These are phyloP conservation scores for Abscondita cerata DNA, from an alignment of 2,888 invertebrate species.

Conservation along the genomic window DNA sequence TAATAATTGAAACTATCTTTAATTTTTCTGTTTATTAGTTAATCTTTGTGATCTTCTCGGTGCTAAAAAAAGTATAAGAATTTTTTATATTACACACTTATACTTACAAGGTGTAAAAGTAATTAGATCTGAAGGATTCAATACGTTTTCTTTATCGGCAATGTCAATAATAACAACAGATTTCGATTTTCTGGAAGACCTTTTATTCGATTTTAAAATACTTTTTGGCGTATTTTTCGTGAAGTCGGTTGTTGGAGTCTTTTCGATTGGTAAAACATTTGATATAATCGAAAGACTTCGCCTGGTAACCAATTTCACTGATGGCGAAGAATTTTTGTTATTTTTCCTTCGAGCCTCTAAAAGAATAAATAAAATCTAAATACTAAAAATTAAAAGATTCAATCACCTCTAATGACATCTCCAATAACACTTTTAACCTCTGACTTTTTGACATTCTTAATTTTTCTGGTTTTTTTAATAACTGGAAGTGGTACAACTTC, in stretches of 20 bases:
- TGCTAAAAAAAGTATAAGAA: too few species aligned
- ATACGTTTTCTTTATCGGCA: neutral
- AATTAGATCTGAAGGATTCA: too few species aligned
- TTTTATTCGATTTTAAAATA: neutral
- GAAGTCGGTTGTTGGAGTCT: neutral
- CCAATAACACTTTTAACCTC: neutral
- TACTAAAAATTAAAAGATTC: neutral
- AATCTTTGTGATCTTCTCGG: too few species aligned
- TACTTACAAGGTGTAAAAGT: too few species aligned
- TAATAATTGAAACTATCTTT: too few species aligned
- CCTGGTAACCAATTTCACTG: neutral
- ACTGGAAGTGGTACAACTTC: constrained; percentile 55
- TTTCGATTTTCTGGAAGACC: neutral
- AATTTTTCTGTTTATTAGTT: too few species aligned
- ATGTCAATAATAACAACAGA: neutral
- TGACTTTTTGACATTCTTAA: neutral
- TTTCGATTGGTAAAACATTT: neutral
- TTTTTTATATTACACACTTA: too few species aligned
- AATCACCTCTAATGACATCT: constrained; percentile 1
- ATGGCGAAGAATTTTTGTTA: neutral
- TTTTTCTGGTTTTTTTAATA: constrained; percentile 37
- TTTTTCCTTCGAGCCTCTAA: neutral
- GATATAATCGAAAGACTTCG: neutral
- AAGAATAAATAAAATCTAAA: neutral
- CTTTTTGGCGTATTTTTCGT: constrained; percentile 2